Base-by-base conservation (phyloP, 2,888 invertebrate genomes). In the Phalangium opilio region DNA sequence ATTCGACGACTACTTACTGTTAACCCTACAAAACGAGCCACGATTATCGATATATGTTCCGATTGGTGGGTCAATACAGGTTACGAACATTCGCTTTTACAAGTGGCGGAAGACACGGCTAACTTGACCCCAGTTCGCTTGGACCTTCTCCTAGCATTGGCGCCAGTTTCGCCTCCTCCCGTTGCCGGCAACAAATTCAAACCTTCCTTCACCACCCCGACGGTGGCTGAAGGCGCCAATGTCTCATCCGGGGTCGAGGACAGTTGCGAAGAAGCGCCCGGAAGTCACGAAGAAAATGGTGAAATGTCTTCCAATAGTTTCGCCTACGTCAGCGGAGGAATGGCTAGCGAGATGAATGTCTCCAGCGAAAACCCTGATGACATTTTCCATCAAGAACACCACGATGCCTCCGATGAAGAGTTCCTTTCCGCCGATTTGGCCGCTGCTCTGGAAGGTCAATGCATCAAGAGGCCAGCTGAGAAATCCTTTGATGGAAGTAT, bases 51-150 rank as follows among this genome's bases (percentile, higher is more conserved):
- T 65, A 91, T 98, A 54, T 91, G 95, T 64, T 78, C 80, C 40
- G 87, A 98, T 70, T 83, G 87, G 85, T 98, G 96, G 96, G 84
- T 96, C 51, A 95, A 96, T 66, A 76, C 78, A 59, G 81, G 80
- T 1, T 85, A 83, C 61, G 76, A 78, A 54, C 54, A 79, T 33
- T 81, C 80, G 39, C 87, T 90, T 65, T 70, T 89, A 51, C 82
- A 83, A 57, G 74, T 83, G 60, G 83, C 90, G 1, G 86, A 89
- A 66, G 81, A 83, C 58, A 66, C 90, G 55, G 89, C 90, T 19
- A 85, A 84, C 58, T 82, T 87, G 67, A 89, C 89, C 2, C 89
- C 90, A 0, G 87, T 89, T 38, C 74, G 89, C 38, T 72, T 90
- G 27, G 90, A 90, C 68, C 72, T 90, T 49, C 70, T n/a, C n/a